Evolutionary conservation across 2,797 vertebrate species (phyloP).

Genomic region (Miichthys miiuy): DNA sequence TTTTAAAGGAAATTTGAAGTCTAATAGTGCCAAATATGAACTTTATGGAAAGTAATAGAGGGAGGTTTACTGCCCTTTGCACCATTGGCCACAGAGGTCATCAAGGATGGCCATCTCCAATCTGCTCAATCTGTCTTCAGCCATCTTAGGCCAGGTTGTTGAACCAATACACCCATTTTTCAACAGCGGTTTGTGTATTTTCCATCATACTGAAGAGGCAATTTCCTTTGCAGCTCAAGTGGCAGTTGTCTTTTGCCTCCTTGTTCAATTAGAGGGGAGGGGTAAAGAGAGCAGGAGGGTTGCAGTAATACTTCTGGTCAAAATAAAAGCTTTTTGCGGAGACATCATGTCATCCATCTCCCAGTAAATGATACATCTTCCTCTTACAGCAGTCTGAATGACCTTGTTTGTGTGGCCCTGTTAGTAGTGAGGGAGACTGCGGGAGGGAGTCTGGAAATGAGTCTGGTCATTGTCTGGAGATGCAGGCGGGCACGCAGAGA

Average conservation of each 20-base stretch:
- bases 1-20: slow-evolving; percentile 33
- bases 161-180: slow-evolving; percentile 60
- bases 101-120: slow-evolving; percentile 60
- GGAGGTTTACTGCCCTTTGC: slow-evolving; percentile 44
- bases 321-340: slow-evolving; percentile 79
- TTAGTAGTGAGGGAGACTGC: slow-evolving; percentile 69
- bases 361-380: slow-evolving; percentile 83
- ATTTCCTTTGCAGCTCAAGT: slow-evolving; percentile 79
- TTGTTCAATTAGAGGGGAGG: slow-evolving; percentile 79
- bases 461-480: slow-evolving; percentile 78
- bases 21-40: slow-evolving; percentile 31
- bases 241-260: slow-evolving; percentile 79
- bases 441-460: slow-evolving; percentile 71
- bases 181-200: slow-evolving; percentile 65
- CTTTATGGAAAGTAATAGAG: slow-evolving; percentile 36
- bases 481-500: slow-evolving; percentile 39
- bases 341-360: slow-evolving; percentile 82
- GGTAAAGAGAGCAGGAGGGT: slow-evolving; percentile 48
- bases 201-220: slow-evolving; percentile 69
- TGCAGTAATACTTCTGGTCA: slow-evolving; percentile 78
- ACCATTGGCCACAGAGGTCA: slow-evolving; percentile 52
- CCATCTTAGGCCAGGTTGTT: slow-evolving; percentile 53
- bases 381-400: slow-evolving; percentile 76
- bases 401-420: slow-evolving; percentile 82
- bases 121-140: slow-evolving; percentile 65